Conservation (phyloP, 2,113 vertebrate species). For the Erinaceus europaeus region DNA sequence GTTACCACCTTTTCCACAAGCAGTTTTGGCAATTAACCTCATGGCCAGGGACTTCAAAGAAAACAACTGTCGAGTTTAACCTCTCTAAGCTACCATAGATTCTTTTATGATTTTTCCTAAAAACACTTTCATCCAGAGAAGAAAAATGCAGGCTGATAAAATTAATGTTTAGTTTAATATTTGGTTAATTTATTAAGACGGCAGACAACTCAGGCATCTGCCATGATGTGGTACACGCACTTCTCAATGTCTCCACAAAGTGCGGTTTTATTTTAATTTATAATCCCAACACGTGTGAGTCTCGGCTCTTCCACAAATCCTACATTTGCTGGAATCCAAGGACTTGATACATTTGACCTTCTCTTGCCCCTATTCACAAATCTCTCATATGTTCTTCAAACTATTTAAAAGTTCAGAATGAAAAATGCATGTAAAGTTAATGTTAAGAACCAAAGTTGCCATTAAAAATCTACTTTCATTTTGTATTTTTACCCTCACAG, state of each 20-base stretch:
- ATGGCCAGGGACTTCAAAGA: constrained; percentile 93
- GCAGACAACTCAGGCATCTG: constrained; percentile 51
- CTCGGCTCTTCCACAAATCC: constrained; percentile 69
- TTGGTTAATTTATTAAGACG: constrained; percentile 81
- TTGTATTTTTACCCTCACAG: constrained; percentile 54
- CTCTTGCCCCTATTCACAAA: constrained; percentile 79
- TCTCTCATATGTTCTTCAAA: constrained; percentile 78
- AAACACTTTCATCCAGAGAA: constrained; percentile 89
- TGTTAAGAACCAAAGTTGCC: constrained; percentile 53
- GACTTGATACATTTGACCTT: constrained; percentile 77
- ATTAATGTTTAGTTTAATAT: constrained; percentile 80
- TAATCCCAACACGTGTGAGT: constrained; percentile 60
- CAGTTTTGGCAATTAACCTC: constrained; percentile 95
- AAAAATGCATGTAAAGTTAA: constrained; percentile 74
- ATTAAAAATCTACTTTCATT: constrained; percentile 68
- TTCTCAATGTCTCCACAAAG: constrained; percentile 40
- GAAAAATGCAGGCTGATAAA: constrained; percentile 81
- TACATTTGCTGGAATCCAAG: constrained; percentile 69
- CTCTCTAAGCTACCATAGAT: constrained; percentile 87
- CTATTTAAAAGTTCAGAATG: constrained; percentile 77
- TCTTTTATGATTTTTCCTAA: constrained; percentile 88
- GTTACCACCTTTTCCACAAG: constrained; percentile 99
- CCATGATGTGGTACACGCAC: constrained; percentile 39
- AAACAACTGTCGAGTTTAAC: constrained; percentile 92
- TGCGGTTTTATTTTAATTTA: constrained; percentile 61